Percentiles rank a stretch among this genome's conserved stretches.
phyloP scores from a whole-genome alignment of 2,113 vertebrate genomes.

The Mormoops blainvillei region DNA sequence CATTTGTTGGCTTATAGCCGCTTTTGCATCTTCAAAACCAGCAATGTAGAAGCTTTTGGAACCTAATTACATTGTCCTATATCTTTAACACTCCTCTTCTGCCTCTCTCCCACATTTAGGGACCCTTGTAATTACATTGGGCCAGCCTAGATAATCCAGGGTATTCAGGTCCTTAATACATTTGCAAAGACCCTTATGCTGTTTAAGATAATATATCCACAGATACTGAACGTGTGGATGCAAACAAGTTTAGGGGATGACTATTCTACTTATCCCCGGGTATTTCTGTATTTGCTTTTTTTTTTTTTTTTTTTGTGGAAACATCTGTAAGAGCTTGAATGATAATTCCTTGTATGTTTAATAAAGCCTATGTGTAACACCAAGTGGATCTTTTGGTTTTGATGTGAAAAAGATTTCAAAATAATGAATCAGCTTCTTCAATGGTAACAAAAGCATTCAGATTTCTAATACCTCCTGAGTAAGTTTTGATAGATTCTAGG shows the following conservation, averaged over 20 bases:
- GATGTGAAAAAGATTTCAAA: not conserved
- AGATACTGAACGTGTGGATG: not conserved
- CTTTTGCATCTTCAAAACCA: not conserved
- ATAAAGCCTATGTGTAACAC: not conserved
- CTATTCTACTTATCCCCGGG: not conserved
- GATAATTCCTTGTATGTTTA: not conserved
- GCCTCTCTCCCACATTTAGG: not conserved
- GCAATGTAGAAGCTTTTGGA: not conserved
- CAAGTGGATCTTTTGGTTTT: not conserved
- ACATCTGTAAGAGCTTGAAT: not conserved
- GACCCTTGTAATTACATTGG: not conserved
- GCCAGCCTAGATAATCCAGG: not conserved
- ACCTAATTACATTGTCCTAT: not conserved
- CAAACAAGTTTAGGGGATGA: not conserved
- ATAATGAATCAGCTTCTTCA: not conserved
- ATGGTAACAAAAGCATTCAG: not conserved
- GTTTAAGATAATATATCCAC: not conserved
- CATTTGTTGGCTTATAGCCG: not conserved
- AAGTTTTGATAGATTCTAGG: not conserved
- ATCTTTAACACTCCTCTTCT: not conserved
- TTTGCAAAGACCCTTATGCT: not conserved
- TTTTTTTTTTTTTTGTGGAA: not conserved
- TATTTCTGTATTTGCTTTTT: not conserved
- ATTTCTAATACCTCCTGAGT: not conserved
- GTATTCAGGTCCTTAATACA: not conserved